phyloP scores from a whole-genome alignment of 2,113 vertebrate species.

The Proterorhinus semilunaris region DNA sequence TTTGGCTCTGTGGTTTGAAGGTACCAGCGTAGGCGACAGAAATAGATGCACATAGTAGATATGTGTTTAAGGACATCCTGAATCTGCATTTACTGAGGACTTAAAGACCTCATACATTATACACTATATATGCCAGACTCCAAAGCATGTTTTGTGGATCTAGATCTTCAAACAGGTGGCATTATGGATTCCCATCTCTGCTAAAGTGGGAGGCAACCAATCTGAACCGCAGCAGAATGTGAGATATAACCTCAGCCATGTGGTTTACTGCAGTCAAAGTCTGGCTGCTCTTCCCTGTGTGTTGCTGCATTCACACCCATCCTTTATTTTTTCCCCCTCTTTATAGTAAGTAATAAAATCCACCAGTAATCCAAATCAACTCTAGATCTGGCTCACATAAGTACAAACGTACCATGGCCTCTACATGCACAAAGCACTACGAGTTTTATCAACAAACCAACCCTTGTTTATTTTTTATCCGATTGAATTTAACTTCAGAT shows the following conservation, averaged over 20 bases:
- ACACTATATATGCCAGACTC: neutral
- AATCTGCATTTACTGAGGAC: neutral
- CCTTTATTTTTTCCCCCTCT: too few relatives aligned
- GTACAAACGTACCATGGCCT: too few relatives aligned
- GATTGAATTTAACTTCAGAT: neutral
- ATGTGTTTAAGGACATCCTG: conserved; percentile 10
- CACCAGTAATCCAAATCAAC: too few relatives aligned
- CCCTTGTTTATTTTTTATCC: neutral
- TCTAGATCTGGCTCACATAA: too few relatives aligned
- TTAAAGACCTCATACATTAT: neutral
- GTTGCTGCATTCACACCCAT: too few relatives aligned
- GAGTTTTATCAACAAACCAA: neutral
- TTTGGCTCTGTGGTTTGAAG: conserved; percentile 36
- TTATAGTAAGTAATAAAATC: too few relatives aligned
- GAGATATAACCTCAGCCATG: conserved; percentile 54
- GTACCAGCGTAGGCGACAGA: conserved; percentile 38
- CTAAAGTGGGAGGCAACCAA: conserved; percentile 19
- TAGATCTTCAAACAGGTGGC: conserved; percentile 33
- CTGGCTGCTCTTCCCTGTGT: too few relatives aligned
- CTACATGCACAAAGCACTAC: too few relatives aligned
- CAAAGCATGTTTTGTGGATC: neutral
- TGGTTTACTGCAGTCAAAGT: conserved; percentile 40
- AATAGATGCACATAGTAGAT: conserved; percentile 24
- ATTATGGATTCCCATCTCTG: conserved; percentile 38
- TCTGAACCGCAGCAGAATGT: conserved; percentile 59